Percentiles rank a stretch among this genome's conserved stretches.
phyloP scores from a whole-genome alignment of 2,113 vertebrate species.

The Holacanthus passer region DNA sequence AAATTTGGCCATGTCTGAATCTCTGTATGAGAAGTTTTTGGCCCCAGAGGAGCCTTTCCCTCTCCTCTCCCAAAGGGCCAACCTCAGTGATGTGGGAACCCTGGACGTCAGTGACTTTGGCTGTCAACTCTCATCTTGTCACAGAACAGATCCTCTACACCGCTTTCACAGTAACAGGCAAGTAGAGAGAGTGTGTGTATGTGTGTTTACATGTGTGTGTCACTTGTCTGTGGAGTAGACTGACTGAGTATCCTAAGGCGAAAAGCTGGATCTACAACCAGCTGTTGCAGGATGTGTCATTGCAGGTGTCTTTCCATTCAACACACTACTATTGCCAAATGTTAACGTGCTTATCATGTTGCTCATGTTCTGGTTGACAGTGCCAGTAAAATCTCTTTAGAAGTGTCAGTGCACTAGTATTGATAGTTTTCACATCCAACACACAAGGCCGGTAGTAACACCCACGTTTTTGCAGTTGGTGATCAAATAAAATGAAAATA shows the following conservation, averaged over 20 bases:
- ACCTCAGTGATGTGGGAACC: constrained; percentile 92
- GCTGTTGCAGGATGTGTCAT: not conserved
- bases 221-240: not conserved
- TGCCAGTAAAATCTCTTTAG: not conserved
- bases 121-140: constrained; percentile 95
- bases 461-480: not conserved
- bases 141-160: constrained; percentile 93
- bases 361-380: not conserved
- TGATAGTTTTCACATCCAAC: not conserved
- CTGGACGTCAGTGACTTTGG: constrained; percentile 96
- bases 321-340: not conserved
- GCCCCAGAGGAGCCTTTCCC: constrained; percentile 94
- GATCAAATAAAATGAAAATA: not conserved
- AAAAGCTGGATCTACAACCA: not conserved
- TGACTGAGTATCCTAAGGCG: not conserved
- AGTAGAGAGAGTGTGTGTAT: not conserved
- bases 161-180: constrained; percentile 96
- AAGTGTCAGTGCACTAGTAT: not conserved
- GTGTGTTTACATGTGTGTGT: not conserved
- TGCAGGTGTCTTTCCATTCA: not conserved
- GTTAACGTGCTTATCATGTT: not conserved
- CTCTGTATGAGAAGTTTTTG: constrained; percentile 94
- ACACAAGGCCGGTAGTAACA: not conserved
- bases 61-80: constrained; percentile 89
- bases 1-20: constrained; percentile 84